Percentiles rank a stretch among this genome's conserved stretches.
These are phyloP conservation scores for Thera britannica DNA, from an alignment of 2,888 invertebrate genomes.

Conservation along the genomic window DNA sequence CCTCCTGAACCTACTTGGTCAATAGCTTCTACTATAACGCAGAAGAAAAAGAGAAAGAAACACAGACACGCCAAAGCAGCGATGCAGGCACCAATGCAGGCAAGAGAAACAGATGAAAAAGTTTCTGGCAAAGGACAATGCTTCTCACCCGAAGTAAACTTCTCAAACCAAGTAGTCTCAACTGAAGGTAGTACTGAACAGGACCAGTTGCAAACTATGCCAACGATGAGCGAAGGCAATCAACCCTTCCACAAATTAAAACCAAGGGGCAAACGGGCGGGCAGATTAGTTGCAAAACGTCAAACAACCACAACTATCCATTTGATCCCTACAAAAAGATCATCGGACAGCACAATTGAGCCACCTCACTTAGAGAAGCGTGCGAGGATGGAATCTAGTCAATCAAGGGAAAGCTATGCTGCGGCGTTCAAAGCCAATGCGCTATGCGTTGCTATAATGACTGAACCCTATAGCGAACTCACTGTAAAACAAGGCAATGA, in stretches of 20 bases:
- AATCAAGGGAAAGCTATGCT: background rate
- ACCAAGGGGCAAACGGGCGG: background rate
- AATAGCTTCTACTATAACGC: background rate
- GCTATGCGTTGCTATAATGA: background rate
- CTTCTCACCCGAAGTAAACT: background rate
- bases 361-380: no score
- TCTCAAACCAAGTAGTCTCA: background rate
- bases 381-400: background rate
- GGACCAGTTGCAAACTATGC: background rate
- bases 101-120: background rate
- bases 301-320: background rate
- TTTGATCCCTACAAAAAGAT: background rate
- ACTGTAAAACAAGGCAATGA: background rate
- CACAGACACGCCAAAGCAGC: background rate
- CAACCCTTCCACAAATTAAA: background rate
- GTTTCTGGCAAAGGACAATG: background rate
- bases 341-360: background rate
- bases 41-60: background rate
- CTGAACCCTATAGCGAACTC: background rate
- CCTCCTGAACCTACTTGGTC: background rate
- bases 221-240: background rate
- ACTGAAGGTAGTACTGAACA: background rate
- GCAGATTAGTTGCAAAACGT: background rate
- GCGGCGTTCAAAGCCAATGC: background rate
- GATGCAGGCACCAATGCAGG: no score